A percentile compares a stretch with the other conserved stretches of the same genome.
Conservation (phyloP, 2,888 invertebrate genomes). For the Cerceris rybyensis region DNA sequence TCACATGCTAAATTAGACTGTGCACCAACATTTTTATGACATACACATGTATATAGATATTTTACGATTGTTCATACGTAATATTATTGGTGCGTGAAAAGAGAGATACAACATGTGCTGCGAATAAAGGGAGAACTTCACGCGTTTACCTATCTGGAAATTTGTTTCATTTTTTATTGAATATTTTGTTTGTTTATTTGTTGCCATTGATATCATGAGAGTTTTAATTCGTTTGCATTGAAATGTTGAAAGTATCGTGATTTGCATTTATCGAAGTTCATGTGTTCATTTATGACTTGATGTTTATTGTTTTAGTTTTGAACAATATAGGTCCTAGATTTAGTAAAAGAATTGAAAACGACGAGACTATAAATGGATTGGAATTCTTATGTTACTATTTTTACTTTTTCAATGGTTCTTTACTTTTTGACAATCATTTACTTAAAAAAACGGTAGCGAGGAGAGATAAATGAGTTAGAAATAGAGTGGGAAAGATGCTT, state of each 20-base stretch:
- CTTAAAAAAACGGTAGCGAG: neutral
- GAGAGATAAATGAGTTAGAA: neutral
- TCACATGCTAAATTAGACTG: neutral
- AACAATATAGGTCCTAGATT: too few relatives aligned
- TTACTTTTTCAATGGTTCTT: neutral
- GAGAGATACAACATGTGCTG: neutral
- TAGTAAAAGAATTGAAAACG: too few relatives aligned
- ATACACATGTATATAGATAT: neutral
- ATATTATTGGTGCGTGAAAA: conserved; percentile 1
- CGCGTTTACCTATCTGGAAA: too few relatives aligned
- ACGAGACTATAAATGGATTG: too few relatives aligned
- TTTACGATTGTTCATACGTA: neutral
- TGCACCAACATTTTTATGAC: neutral
- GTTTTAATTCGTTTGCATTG: neutral
- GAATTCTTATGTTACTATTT: too few relatives aligned
- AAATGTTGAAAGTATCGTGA: neutral
- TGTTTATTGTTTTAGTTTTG: too few relatives aligned
- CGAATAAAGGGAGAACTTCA: neutral
- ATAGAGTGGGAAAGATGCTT: conserved; percentile 23
- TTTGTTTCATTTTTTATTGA: too few relatives aligned
- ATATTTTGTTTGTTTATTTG: too few relatives aligned
- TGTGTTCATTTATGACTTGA: too few relatives aligned
- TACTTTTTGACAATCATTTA: conserved; percentile 12
- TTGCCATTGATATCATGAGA: neutral
- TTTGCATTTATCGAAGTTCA: too few relatives aligned